These are phyloP conservation scores for Pantherophis alleghaniensis DNA, from an alignment of 2,797 vertebrate species.

Conservation along the genomic window DNA sequence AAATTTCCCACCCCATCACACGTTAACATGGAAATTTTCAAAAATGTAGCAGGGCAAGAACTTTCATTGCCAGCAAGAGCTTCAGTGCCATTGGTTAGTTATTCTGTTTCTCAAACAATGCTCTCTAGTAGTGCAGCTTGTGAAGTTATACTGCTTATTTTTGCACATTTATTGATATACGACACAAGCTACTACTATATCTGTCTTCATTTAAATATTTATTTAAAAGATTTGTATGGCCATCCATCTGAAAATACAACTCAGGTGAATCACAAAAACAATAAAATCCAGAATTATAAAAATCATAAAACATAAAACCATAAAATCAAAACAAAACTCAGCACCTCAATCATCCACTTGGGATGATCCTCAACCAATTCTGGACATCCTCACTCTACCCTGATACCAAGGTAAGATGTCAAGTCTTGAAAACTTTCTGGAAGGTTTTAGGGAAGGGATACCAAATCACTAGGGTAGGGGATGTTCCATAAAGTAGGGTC, in stretches of 20 bases:
- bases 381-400: neutral
- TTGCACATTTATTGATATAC: neutral
- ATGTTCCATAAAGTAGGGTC: neutral
- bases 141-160: neutral
- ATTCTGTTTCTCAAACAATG: neutral
- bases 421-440: neutral
- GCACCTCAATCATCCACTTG: neutral
- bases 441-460: neutral
- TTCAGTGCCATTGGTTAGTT: neutral
- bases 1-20: neutral
- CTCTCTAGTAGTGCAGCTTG: neutral
- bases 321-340: neutral
- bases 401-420: neutral
- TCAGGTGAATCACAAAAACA: neutral
- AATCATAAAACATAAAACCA: neutral
- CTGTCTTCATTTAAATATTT: neutral
- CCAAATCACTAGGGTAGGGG: neutral
- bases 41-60: neutral
- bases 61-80: neutral
- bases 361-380: neutral
- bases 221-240: neutral
- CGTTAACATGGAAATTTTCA: neutral
- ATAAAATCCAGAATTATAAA: neutral
- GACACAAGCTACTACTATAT: neutral
- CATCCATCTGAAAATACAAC: neutral